Percentiles rank a stretch among this genome's conserved stretches.
Evolutionary conservation across 2,888 invertebrate species (phyloP).

Genomic region (Latheticus oryzae): DNA sequence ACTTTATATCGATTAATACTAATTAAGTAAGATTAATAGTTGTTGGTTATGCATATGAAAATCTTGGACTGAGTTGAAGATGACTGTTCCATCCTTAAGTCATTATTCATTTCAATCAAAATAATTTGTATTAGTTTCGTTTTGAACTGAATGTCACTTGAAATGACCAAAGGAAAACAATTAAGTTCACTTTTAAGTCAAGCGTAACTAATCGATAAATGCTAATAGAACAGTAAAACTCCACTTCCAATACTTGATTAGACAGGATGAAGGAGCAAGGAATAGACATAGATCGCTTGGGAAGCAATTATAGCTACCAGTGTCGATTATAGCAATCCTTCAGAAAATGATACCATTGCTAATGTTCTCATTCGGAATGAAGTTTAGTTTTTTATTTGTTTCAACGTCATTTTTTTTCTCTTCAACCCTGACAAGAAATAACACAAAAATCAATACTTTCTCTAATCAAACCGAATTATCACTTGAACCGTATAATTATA

Average conservation of each 20-base stretch:
- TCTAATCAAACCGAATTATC: constrained; percentile 35
- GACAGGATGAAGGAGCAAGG: constrained; percentile 38
- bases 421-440: constrained; percentile 16
- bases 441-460: constrained; percentile 22
- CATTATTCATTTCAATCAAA: constrained; percentile 36
- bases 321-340: constrained; percentile 38
- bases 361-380: constrained; percentile 16
- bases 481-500: constrained; percentile 37
- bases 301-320: constrained; percentile 33
- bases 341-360: constrained; percentile 36
- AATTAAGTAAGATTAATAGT: constrained; percentile 39
- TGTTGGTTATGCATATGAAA: constrained; percentile 29
- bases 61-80: constrained; percentile 30
- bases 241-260: constrained; percentile 46
- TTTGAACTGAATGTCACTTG: constrained; percentile 5
- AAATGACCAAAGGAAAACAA: constrained; percentile 47
- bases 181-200: constrained; percentile 51
- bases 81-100: constrained; percentile 29
- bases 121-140: constrained; percentile 27
- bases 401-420: constrained; percentile 12
- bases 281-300: constrained; percentile 24
- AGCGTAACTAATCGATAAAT: constrained; percentile 53
- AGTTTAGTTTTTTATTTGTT: constrained; percentile 13
- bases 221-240: constrained; percentile 52
- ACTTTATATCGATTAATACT: constrained; percentile 33